Base-by-base conservation (phyloP, 2,888 invertebrate genomes). In the Chaitophorus viminalis region DNA sequence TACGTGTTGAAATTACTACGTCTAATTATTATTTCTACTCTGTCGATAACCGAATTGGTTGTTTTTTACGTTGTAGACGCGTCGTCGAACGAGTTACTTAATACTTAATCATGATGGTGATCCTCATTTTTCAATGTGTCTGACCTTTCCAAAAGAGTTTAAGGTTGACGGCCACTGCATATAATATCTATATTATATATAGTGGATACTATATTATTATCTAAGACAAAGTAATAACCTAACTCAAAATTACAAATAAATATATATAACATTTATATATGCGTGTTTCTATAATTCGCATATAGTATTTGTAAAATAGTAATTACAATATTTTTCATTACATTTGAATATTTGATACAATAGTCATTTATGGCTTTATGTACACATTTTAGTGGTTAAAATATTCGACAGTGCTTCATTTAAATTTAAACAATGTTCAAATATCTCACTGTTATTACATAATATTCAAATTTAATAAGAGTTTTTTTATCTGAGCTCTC, bases 61-160 rank as follows among this genome's bases (percentile, higher is more conserved):
- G 29, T 84, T 46, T 83, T 8, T 29, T 21, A 60, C 60, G 14
- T 78, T 17, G 60, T 78, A 60, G 5, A 72, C 21, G 21, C 60
- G 6, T 33, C 33, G 52, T 36, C 60, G 75, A 46, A 65, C 39
- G 31, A 76, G 39, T 74, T 9, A n/a, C n/a, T n/a, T n/a, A 11
- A 11, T 60, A 65, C 25, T 75, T 84, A 76, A 84, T 83, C 60
- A 29, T 21, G 18, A 36, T 14, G 21, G 31, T n/a, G 39, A 14
- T 75, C 31, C 17, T 29, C 39, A 14, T 83, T 83, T 29, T 84
- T 46, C 60, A 46, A 39, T 52, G 18, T 70, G 54, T 70, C 60
- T 86, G 78, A 86, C 79, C 86, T 86, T 86, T 79, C 72, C 60
- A 78, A 86, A 86, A 79, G 60, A 31, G 31, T 78, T 74, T 79